phyloP scores from a whole-genome alignment of 2,888 invertebrate species.

The Xylophagus ater region DNA sequence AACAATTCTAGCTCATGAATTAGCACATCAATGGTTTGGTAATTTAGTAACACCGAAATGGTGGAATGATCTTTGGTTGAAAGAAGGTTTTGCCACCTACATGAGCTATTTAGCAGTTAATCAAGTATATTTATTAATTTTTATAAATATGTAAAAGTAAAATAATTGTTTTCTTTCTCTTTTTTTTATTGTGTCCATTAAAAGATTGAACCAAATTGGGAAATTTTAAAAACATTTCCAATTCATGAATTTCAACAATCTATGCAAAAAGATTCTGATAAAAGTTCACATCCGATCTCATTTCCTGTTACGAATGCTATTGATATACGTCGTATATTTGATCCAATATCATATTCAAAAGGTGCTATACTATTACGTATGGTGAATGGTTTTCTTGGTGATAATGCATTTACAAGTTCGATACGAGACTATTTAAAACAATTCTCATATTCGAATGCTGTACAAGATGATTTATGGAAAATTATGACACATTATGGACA shows the following conservation, averaged over 20 bases:
- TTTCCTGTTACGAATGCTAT: slow-evolving; percentile 48
- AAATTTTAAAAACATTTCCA: slow-evolving; percentile 46
- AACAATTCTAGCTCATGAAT: slow-evolving; percentile 61
- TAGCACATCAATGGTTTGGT: slow-evolving; percentile 77
- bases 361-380: slow-evolving; percentile 60
- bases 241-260: slow-evolving; percentile 44
- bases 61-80: slow-evolving; percentile 65
- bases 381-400: slow-evolving; percentile 59
- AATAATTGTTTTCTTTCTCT: slow-evolving; percentile 1
- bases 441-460: slow-evolving; percentile 49
- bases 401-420: slow-evolving; percentile 45
- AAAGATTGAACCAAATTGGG: slow-evolving; percentile 48
- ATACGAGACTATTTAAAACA: slow-evolving; percentile 43
- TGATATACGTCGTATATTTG: slow-evolving; percentile 57
- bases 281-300: slow-evolving; percentile 54
- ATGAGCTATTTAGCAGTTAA: slow-evolving; percentile 40
- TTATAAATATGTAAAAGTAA: background rate
- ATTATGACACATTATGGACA: slow-evolving; percentile 49
- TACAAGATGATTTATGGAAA: slow-evolving; percentile 54
- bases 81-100: slow-evolving; percentile 46
- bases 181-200: background rate
- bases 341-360: slow-evolving; percentile 61
- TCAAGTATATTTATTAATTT: slow-evolving; percentile 18
- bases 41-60: slow-evolving; percentile 62
- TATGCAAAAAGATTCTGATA: slow-evolving; percentile 49